Evolutionary conservation across 92 coral and sea anemone species (phyloP), one percentile per base, ranked within the genome.

Genomic region (Epizoanthus rinbou): DNA sequence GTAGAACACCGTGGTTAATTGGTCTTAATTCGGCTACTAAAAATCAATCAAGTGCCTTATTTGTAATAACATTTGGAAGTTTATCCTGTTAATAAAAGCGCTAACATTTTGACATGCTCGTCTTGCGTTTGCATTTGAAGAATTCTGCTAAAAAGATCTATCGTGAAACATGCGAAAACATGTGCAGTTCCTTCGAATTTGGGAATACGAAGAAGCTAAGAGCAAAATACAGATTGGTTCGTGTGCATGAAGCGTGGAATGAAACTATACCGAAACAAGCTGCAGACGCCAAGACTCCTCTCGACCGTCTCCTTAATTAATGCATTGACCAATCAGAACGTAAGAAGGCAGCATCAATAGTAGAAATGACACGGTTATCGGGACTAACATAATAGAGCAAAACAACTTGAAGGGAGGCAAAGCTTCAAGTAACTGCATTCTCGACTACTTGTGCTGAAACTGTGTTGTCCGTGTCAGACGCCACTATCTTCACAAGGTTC

Each of bases 1-100:
- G 25, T 78, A 21, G 82, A 39, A 78, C 82, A 69, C 70, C 59
- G 58, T 57, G 71, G 82, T 78, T 78, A 78, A 78, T 78, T 78
- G 82, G 82, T 63, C 82, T 78, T 78, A 78, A 78, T 78, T 78
- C 71, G 41, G 82, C 82, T 78, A 78, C 82, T 78, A 78, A 78
- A 78, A 78, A 78, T 78, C 82, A 78, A 78, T 78, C 82, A 78
- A 78, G 59, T 35, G 17, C 47, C 69, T 78, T 78, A 78, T 78
- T 78, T 78, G 82, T 63, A 78, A 78, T 78, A 78, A 78, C 82
- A 78, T 62, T 78, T 78, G 82, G 41, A 60, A 78, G 82, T 78
- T 78, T 78, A 78, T 78, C 82, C 82, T 78, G 71, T 59, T 78
- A 78, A 78, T 78, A 78, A 78, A 78, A 45, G 69, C 82, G 71